Conservation (phyloP, 2,113 vertebrate genomes). For the Atherinomorus stipes region DNA sequence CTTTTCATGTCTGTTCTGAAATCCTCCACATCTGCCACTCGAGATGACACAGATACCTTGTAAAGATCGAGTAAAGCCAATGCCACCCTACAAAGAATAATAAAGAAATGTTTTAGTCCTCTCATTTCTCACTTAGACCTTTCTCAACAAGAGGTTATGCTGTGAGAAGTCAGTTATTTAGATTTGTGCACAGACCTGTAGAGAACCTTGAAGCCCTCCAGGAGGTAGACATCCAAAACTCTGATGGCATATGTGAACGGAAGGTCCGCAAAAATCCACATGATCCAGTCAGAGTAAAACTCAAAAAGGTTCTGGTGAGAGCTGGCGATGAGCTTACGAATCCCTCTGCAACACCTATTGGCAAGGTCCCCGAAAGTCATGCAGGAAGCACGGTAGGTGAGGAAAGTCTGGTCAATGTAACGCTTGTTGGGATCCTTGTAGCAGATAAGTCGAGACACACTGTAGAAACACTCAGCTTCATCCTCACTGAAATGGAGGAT, state of each 20-base stretch:
- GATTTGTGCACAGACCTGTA: constrained; percentile 75
- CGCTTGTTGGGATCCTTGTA: constrained; percentile 85
- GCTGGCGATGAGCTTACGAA: constrained; percentile 87
- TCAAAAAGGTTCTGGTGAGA: constrained; percentile 87
- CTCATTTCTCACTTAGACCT: neutral
- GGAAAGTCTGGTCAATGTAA: constrained; percentile 88
- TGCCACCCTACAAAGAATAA: constrained; percentile 83
- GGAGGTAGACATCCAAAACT: constrained; percentile 87
- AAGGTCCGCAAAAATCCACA: constrained; percentile 89
- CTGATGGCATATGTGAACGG: constrained; percentile 88
- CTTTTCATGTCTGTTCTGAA: constrained; percentile 84
- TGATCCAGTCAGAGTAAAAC: constrained; percentile 90
- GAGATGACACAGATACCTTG: constrained; percentile 78
- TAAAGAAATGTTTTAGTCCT: constrained; percentile 8
- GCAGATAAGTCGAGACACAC: constrained; percentile 82
- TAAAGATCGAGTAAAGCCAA: constrained; percentile 87
- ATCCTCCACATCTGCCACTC: constrained; percentile 81
- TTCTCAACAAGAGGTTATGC: neutral
- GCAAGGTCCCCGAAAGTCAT: constrained; percentile 92
- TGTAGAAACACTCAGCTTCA: constrained; percentile 88
- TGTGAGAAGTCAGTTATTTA: neutral
- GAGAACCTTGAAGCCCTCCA: constrained; percentile 91
- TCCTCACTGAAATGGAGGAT: constrained; percentile 89
- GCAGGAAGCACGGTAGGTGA: constrained; percentile 87
- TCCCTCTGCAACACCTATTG: constrained; percentile 88